Conservation (phyloP, 2,797 vertebrate species). For the Morus bassanus region DNA sequence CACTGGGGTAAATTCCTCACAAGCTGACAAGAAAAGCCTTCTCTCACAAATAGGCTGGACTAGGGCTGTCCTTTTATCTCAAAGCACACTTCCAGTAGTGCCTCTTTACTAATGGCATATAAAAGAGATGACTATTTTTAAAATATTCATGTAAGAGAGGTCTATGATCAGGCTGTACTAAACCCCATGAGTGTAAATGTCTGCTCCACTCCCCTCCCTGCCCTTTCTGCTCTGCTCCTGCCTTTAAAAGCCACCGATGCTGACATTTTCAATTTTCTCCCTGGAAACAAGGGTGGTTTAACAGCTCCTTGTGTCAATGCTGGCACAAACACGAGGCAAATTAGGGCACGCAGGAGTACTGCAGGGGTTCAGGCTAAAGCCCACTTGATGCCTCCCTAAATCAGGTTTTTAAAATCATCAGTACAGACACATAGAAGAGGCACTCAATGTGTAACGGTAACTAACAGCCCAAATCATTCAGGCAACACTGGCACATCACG, state of each 20-base stretch:
- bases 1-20: neutral
- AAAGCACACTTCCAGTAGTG: neutral
- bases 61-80: neutral
- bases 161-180: neutral
- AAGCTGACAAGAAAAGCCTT: neutral
- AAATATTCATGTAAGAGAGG: neutral
- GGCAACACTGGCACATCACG: neutral
- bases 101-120: neutral
- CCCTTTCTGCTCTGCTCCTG: neutral
- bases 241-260: neutral
- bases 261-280: neutral
- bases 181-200: neutral
- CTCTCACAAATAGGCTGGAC: neutral
- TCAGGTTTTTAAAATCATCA: neutral
- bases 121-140: neutral
- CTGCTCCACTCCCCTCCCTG: neutral
- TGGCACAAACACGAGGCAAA: neutral
- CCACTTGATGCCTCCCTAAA: neutral
- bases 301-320: neutral
- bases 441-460: accelerated
- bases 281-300: neutral
- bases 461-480: neutral
- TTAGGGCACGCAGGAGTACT: neutral
- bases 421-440: accelerated
- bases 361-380: neutral